Base-by-base conservation (phyloP, 1,140 invertebrate species). In the Agrypnia vestita region DNA sequence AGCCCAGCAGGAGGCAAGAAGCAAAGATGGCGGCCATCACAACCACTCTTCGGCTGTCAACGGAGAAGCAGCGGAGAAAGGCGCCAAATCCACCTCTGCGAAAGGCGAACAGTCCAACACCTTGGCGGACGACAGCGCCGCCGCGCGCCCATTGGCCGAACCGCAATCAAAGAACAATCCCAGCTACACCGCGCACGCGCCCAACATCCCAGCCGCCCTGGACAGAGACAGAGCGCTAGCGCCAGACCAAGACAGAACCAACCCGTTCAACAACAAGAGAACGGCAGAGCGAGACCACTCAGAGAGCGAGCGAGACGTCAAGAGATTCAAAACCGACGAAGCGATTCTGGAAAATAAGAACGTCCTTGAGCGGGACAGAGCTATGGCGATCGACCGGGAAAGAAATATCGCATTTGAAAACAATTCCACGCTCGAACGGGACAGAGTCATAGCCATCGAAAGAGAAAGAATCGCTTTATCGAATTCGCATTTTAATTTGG, bases 1-100 rank as follows among this genome's bases (percentile, higher is more conserved):
- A 86, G 95, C 96, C 0, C 96, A 97, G 86, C 95, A 96, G 84
- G 95, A 96, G 86, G 92, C 94, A 15, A 89, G 89, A 85, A 88
- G 89, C 79, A 87, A 89, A 71, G 73, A 84, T 12, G 21, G 51
- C 80, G 15, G 74, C 69, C 46, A 61, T 83, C 47, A 86, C 87
- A 79, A 81, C 83, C 17, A 87, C 80, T 87, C 86, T 84, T 81
- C 84, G 8, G 47, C 43, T 73, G 83, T 85, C 84, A 35, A 85
- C 87, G 84, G 85, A 86, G 74, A 86, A n/a, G 13, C 51, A 3
- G 59, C 21, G 17, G 75, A 77, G 55, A 78, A 89, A 85, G 86
- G 85, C 25, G 62, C 49, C 21, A 79, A 67, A 67, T 55, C 1
- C 43, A 6, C 4, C 17, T 55, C 1, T 17, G 13, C 4, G 15